Conservation (phyloP, 2,113 vertebrate species). For the Xenus cinereus region DNA sequence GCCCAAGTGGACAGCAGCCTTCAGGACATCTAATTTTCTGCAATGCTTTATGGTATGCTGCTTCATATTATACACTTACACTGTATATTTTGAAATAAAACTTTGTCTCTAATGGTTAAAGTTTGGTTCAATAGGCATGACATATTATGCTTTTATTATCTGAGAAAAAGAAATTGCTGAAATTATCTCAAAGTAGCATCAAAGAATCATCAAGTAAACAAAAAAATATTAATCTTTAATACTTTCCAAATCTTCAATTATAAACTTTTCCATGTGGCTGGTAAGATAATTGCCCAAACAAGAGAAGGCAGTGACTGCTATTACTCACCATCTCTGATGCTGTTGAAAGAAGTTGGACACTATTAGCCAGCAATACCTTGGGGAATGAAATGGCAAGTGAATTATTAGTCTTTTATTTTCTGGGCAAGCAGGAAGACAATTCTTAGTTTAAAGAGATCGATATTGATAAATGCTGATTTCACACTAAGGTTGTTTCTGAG, state of each 20-base stretch:
- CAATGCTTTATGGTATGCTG: background rate
- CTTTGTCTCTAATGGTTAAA: background rate
- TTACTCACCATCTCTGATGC: background rate
- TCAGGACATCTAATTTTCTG: background rate
- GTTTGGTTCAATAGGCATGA: background rate
- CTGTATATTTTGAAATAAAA: background rate
- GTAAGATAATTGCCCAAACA: background rate
- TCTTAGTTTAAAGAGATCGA: background rate
- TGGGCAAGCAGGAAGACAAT: background rate
- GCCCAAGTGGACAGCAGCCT: background rate
- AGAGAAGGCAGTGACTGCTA: background rate
- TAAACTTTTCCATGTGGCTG: background rate
- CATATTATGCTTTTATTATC: background rate
- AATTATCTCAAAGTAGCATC: background rate
- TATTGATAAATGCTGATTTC: conserved; percentile 29
- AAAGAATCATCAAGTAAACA: background rate
- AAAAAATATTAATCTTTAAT: background rate
- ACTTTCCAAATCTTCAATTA: background rate
- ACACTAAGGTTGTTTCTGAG: background rate
- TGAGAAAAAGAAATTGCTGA: background rate
- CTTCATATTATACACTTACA: background rate
- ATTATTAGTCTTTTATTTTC: conserved; percentile 10
- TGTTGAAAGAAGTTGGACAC: background rate
- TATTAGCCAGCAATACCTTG: background rate
- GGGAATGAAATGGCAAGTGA: background rate